Conservation (phyloP, 2,888 invertebrate genomes). For the Agrypnus murinus region DNA sequence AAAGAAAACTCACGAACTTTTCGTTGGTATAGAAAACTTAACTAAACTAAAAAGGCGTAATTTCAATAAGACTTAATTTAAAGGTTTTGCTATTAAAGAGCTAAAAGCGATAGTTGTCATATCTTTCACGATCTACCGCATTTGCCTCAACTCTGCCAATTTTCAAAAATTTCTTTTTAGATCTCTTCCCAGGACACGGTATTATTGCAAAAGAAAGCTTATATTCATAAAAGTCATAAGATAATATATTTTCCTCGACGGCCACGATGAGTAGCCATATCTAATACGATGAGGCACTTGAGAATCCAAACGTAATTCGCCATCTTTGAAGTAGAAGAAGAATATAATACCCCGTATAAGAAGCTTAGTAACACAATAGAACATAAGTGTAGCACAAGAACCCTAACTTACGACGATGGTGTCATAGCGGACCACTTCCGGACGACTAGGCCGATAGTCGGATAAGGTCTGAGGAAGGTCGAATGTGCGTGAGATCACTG, state of each 20-base stretch:
- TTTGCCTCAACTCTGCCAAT: slow-evolving; percentile 20
- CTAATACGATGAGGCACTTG: slow-evolving; percentile 43
- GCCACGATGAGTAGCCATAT: slow-evolving; percentile 17
- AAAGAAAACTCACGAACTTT: too few relatives aligned
- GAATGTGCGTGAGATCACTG: slow-evolving; percentile 48
- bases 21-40: too few relatives aligned
- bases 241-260: slow-evolving; percentile 34
- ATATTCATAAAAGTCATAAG: slow-evolving; percentile 44
- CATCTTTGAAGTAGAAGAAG: slow-evolving; percentile 42
- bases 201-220: slow-evolving; percentile 32
- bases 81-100: too few relatives aligned
- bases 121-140: slow-evolving; percentile 32
- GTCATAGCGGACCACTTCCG: slow-evolving; percentile 35
- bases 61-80: too few relatives aligned
- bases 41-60: too few relatives aligned
- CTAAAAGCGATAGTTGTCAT: slow-evolving; percentile 40
- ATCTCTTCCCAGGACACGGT: slow-evolving; percentile 30
- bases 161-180: slow-evolving; percentile 31
- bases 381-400: slow-evolving; percentile 39
- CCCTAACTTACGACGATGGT: slow-evolving; percentile 36
- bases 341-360: slow-evolving; percentile 38
- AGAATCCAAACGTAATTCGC: slow-evolving; percentile 46
- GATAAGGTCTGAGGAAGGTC: slow-evolving; percentile 48
- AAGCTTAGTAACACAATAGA: slow-evolving; percentile 49
- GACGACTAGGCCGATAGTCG: slow-evolving; percentile 38